These are phyloP conservation scores for Coronaproctus castanopsis DNA, from an alignment of 2,888 invertebrate species.

Conservation along the genomic window DNA sequence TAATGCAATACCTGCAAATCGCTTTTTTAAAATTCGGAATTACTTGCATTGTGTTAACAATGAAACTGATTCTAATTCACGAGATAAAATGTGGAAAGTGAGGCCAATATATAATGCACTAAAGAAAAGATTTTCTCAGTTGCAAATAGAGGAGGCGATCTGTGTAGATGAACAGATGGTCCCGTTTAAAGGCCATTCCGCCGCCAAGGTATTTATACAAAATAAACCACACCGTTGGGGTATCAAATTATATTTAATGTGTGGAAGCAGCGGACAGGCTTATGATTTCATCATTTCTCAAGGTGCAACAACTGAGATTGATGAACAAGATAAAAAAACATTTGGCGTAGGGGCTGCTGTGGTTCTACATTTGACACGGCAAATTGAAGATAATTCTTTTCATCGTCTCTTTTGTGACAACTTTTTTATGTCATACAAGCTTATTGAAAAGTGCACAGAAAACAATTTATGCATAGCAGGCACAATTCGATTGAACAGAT, in stretches of 20 bases:
- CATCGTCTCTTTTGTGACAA: too few species aligned
- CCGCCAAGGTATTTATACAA: constrained; percentile 16
- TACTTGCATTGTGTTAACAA: background rate
- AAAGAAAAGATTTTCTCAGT: background rate
- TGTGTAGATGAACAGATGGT: constrained; percentile 21
- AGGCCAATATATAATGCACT: background rate
- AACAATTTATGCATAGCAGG: background rate
- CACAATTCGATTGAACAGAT: background rate
- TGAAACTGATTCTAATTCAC: background rate
- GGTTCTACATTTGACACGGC: too few species aligned
- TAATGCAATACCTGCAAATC: background rate
- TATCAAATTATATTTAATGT: constrained; percentile 23
- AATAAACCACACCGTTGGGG: constrained; percentile 22
- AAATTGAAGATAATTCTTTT: too few species aligned
- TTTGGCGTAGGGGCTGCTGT: background rate
- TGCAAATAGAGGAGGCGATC: background rate
- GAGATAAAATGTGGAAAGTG: constrained; percentile 1
- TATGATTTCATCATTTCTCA: constrained; percentile 22
- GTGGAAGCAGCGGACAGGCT: constrained; percentile 20
- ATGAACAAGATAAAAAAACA: background rate
- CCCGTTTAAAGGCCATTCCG: constrained; percentile 21
- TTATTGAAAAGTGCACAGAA: constrained; percentile 1
- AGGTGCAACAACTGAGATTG: constrained; percentile 16
- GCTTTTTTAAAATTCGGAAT: background rate
- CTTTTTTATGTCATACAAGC: constrained; percentile 1